A percentile compares a stretch with the other conserved stretches of the same genome.
phyloP scores from a whole-genome alignment of 2,888 invertebrate genomes.

The Vanessa cardui region DNA sequence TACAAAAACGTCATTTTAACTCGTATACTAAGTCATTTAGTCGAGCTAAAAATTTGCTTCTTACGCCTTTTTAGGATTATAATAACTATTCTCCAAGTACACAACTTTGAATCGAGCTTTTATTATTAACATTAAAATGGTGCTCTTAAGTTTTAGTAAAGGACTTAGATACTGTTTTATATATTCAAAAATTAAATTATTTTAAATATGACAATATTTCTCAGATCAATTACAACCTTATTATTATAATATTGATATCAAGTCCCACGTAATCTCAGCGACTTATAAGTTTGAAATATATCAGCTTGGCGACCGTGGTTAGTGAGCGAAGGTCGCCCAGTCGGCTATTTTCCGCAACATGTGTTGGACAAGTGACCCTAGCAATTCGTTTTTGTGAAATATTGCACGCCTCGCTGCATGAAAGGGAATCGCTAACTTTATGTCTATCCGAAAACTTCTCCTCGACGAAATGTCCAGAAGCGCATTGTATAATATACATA shows the following conservation, averaged over 20 bases:
- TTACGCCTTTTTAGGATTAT: too few species aligned
- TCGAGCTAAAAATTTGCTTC: too few species aligned
- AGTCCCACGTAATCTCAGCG: conserved; percentile 15
- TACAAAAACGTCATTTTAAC: too few species aligned
- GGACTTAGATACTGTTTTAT: too few species aligned
- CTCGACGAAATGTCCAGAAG: neutral
- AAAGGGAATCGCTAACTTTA: conserved; percentile 8
- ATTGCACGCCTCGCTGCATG: neutral
- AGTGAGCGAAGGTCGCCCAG: conserved; percentile 48
- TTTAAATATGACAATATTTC: neutral
- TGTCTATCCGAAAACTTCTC: neutral
- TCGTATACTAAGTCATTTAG: too few species aligned
- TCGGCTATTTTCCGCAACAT: conserved; percentile 46
- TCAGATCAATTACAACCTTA: neutral
- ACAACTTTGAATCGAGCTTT: too few species aligned
- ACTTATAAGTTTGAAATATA: conserved; percentile 28
- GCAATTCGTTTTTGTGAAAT: conserved; percentile 21
- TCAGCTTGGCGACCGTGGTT: conserved; percentile 44
- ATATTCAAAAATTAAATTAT: too few species aligned
- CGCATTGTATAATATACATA: too few species aligned
- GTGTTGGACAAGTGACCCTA: conserved; percentile 43
- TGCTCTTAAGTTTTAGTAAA: too few species aligned
- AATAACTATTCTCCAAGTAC: too few species aligned
- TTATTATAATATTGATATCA: conserved; percentile 21
- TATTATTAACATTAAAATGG: too few species aligned